Evolutionary conservation across 2,797 vertebrate species (phyloP).

Genomic region (Rhinatrema bivittatum): DNA sequence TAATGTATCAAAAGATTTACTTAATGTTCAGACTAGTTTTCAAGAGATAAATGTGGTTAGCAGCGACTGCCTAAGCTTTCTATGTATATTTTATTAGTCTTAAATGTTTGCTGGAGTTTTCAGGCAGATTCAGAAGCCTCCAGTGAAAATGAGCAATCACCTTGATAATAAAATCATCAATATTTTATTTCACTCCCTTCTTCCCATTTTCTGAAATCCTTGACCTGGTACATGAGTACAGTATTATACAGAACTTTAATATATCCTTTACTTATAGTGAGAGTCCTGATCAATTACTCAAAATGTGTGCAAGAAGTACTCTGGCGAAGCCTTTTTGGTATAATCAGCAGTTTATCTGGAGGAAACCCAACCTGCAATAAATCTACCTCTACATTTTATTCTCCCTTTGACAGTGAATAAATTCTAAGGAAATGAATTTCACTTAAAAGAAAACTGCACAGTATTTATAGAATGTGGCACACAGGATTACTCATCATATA

Average conservation of each 20-base stretch:
- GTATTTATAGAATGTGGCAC: too few species aligned
- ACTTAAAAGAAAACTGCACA: too few species aligned
- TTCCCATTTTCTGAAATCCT: background rate
- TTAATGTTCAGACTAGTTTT: background rate
- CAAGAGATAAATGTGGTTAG: background rate
- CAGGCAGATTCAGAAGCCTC: constrained; percentile 1
- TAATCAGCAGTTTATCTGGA: too few species aligned
- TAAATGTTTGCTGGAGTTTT: background rate
- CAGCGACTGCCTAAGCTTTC: background rate
- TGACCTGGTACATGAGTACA: background rate
- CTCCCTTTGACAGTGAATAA: too few species aligned
- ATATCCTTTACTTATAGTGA: background rate
- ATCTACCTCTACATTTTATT: too few species aligned
- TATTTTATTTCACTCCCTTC: constrained; percentile 1
- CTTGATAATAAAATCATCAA: constrained; percentile 6
- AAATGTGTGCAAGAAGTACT: too few species aligned
- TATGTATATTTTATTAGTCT: background rate
- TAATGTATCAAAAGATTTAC: constrained; percentile 7
- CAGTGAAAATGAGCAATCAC: too few species aligned
- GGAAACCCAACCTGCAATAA: too few species aligned
- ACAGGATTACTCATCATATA: too few species aligned
- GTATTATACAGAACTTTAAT: background rate
- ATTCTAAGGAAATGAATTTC: too few species aligned
- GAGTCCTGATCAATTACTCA: constrained; percentile 14
- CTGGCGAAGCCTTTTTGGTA: too few species aligned